Base-by-base conservation (phyloP, 2,113 vertebrate genomes). In the Albula goreensis region DNA sequence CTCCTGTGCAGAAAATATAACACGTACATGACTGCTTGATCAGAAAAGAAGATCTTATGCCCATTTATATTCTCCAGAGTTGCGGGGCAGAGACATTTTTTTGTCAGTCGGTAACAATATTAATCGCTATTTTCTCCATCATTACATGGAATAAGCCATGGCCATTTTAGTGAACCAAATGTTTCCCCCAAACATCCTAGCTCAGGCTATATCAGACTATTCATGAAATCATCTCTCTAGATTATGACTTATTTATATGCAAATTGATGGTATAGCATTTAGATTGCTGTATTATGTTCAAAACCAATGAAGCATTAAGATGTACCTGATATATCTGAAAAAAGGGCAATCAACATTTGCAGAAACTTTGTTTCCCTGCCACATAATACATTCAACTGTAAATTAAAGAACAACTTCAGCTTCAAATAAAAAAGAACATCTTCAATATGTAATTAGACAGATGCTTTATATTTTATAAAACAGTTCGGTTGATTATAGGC, bases 231-330 rank as follows among this genome's bases (percentile, higher is more conserved):
- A 74, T 74, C 70, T 74, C n/a, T 31, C 17, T 3, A n/a, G 70
- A 74, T 74, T 22, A 74, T 25, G 31, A 74, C 22, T 31, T 74
- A 74, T 74, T 74, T 74, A 74, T 74, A 74, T 74, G 70, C 70
- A 74, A 74, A 74, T 74, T 74, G 70, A 74, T 74, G 70, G 70
- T 74, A 31, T 74, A 74, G 70, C 70, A 74, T 74, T 74, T 74
- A 74, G n/a, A 31, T 74, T 74, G 70, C 70, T 25, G n/a, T 31
- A 74, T 25, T 31, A 74, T 11, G n/a, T 74, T 74, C 70, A 74
- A 74, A 74, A 74, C 70, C 70, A 74, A 4, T 74, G 70, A 10
- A 25, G 5, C 70, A 13, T 31, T 74, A 31, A 19, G n/a, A 25
- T 74, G n/a, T 74, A 74, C 70, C 70, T 31, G 70, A 74, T 74